These are phyloP conservation scores for Lasioglossum leucozonium DNA, from an alignment of 2,888 invertebrate genomes.

Conservation along the genomic window DNA sequence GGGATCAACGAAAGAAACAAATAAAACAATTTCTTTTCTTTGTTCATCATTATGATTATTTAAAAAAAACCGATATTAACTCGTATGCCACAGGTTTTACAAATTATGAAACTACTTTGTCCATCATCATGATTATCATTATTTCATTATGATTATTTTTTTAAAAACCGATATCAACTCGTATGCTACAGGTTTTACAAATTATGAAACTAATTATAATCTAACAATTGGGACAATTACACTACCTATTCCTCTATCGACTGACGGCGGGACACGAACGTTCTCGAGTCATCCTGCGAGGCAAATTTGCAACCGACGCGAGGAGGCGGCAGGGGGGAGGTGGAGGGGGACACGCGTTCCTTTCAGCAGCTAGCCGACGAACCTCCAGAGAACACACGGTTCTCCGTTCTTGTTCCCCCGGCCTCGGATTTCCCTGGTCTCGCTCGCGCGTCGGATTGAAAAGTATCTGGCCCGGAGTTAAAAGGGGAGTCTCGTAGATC, in stretches of 20 bases:
- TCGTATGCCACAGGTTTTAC: not conserved
- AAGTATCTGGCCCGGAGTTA: constrained; percentile 63
- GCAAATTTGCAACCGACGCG: not conserved
- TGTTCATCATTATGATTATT: not conserved
- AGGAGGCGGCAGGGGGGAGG: no score
- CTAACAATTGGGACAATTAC: no score
- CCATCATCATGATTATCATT: not conserved
- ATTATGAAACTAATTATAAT: not conserved
- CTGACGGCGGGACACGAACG: not conserved
- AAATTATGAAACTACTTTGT: no score
- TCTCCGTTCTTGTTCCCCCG: constrained; percentile 4
- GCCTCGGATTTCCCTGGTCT: constrained; percentile 10
- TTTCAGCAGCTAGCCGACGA: not conserved
- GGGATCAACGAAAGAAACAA: no score
- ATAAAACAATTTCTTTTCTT: no score
- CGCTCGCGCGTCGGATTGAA: constrained; percentile 43
- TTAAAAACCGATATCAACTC: not conserved
- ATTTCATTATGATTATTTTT: no score
- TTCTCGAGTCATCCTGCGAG: constrained; percentile 4
- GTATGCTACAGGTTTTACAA: not conserved
- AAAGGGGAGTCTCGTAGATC: constrained; percentile 70
- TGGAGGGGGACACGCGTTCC: not conserved
- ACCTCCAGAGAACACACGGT: constrained; percentile 11
- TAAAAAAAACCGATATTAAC: not conserved
- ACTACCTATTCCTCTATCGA: not conserved